These are phyloP conservation scores for Mionectes macconnelli DNA, from an alignment of 2,113 vertebrate genomes.

Conservation along the genomic window DNA sequence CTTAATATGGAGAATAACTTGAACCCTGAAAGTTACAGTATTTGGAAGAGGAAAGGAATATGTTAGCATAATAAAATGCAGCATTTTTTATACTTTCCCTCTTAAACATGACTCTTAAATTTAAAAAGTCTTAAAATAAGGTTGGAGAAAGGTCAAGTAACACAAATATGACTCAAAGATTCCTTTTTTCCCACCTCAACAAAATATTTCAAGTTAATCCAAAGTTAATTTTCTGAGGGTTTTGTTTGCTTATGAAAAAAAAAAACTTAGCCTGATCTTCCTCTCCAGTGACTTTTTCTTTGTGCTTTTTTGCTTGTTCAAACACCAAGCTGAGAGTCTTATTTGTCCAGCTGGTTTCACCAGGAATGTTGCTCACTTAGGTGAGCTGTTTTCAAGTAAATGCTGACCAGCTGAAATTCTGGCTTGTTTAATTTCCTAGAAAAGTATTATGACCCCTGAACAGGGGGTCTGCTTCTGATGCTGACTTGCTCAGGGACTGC, in stretches of 20 bases:
- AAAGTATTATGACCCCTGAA: slow-evolving; percentile 18
- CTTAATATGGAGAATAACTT: neutral
- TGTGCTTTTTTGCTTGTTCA: slow-evolving; percentile 44
- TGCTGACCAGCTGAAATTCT: slow-evolving; percentile 47
- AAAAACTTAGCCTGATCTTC: neutral
- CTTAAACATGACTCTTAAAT: neutral
- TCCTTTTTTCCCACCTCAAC: neutral
- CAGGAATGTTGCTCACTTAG: slow-evolving; percentile 19
- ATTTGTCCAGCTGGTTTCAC: slow-evolving; percentile 58
- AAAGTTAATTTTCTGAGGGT: neutral
- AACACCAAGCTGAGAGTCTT: slow-evolving; percentile 6
- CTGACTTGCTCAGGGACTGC: neutral
- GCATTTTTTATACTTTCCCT: neutral
- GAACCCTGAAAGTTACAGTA: neutral
- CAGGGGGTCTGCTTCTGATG: neutral
- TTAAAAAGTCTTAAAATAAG: neutral
- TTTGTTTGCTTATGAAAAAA: slow-evolving; percentile 7
- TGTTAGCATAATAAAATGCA: neutral
- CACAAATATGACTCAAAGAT: neutral
- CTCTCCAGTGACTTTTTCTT: slow-evolving; percentile 26
- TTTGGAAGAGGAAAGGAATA: neutral
- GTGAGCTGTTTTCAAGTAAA: slow-evolving; percentile 48
- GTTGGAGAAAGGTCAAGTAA: neutral
- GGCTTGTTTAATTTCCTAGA: slow-evolving; percentile 52
- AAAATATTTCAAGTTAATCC: neutral